Base-by-base conservation (phyloP, 2,888 invertebrate genomes). In the Pterostichus niger region DNA sequence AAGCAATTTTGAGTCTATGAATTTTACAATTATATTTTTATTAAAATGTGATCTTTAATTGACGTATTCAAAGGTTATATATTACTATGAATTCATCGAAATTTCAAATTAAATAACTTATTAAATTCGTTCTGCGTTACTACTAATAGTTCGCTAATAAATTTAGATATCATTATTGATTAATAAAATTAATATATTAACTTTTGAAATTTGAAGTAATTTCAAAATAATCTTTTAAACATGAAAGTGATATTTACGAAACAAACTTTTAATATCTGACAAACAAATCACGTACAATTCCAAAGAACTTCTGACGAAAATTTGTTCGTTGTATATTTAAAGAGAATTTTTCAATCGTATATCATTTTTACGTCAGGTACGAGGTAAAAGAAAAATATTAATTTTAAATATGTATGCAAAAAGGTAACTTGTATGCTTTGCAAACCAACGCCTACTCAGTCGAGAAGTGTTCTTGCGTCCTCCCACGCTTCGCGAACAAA, bases 391-490 rank as follows among this genome's bases (percentile, higher is more conserved):
- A 71, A 71, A 71, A 71, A 46, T 46, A 71, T 71, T 71, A 71
- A 71, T 71, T 71, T 71, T 71, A 71, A 71, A 71, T 46, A 71
- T 71, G 44, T 71, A 71, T 71, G 46, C 46, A 71, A 46, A 71
- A 71, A 46, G 46, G 46, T 71, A 71, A 71, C 46, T 46, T 71
- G 44, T 46, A 71, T 49, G 31, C 71, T 46, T 24, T 46, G 71
- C 44, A 71, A 71, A 71, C 71, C 46, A 71, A 44, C 46, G 71
- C 24, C 71, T 71, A 46, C 71, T 49, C 71, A 15, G 13, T 64
- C 13, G n/a, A 11, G 15, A 33, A 64, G 24, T 71, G 15, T 59
- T 59, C 10, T 17, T 17, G 15, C 17, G 13, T 59, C 13, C 24
- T 31, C 46, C 24, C 6, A 71, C 44, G 17, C 15, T 71, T 40